Base-by-base conservation (phyloP, 2,797 vertebrate species). In the Delichon dasypus region DNA sequence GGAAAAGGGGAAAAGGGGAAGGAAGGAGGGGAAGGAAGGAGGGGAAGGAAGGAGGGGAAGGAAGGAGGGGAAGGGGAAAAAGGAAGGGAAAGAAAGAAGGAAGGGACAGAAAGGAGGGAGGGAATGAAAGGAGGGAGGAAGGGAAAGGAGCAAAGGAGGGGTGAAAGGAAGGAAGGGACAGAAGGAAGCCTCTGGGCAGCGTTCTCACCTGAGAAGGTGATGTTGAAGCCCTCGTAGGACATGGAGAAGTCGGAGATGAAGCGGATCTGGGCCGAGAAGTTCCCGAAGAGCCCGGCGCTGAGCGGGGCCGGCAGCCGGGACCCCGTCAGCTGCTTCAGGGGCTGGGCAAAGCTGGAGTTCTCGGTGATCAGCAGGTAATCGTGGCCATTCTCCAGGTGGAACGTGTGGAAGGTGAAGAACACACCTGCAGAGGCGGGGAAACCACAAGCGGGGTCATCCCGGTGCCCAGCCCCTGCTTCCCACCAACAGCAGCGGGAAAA, bases 161-260 rank as follows among this genome's bases (percentile, higher is more conserved):
- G 10, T 16, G 7, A 23, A 23, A 30, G 23, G 30, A 6, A 13
- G 10, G 7, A 2, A 10, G 38, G 38, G 3, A 4, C 5, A 3
- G 14, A 3, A 22, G 5, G 23, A 10, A 45, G 20, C 2, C 61
- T 11, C 7, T 4, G 29, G 4, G 45, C 58, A 20, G 13, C 11
- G 29, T 0, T 15, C 55, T 91, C 97, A 99, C 99, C 99, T 48
- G 99, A 99, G 97, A 99, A 99, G 55, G 99, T 99, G 97, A 99
- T 99, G 98, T 99, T 99, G 97, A 99, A 99, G 77, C 99, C 99
- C 92, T 99, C 99, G 3, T 99, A 99, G 32, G 99, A 99, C 96
- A 99, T 99, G 12, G 99, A 99, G 97, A 99, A 99, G 95, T 99
- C 99, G 0, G 99, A 99, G 45, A 99, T 98, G 93, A 99, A 99